Base-by-base conservation (phyloP, 2,113 vertebrate species). In the Mola mola region DNA sequence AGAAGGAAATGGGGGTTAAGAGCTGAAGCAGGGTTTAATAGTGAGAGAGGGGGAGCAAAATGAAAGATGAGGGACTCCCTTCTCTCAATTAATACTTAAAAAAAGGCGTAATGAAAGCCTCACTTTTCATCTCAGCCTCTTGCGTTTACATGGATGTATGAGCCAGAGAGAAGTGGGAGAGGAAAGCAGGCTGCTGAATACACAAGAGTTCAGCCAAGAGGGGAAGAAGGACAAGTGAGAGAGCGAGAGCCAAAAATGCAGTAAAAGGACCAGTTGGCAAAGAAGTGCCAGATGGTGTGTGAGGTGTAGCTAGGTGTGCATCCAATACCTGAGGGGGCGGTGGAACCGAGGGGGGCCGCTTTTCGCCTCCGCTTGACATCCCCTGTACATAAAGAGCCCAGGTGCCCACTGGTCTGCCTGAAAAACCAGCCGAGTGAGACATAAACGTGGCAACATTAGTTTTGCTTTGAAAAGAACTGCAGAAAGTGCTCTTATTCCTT, bases 301-400 rank as follows among this genome's bases (percentile, higher is more conserved):
- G 60, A 46, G 72, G 65, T 55, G 37, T 26, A 51, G 70, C 68
- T 46, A 78, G 65, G 77, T 81, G 67, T 64, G 65, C 28, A 19
- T 81, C 67, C 70, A 72, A 90, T 95, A 99, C 96, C 97, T 93
- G 95, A 40, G 42, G 92, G 69, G 0, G 85, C 87, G 9, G 92
- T 90, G 79, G 94, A 94, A 59, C 94, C 93, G 56, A 96, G 89
- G 68, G 97, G 97, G 49, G 96, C 94, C 37, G 96, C 97, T 89
- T 98, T 98, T 72, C 97, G 93, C 87, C 97, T 94, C 81, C 97
- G 93, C 91, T 99, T 99, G 92, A 99, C 92, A 64, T 99, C 97
- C 63, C 97, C 97, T 17, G 93, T 98, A 82, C 96, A 98, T 58
- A 98, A 77, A 31, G 97, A 99, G 86, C 96, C 97, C 72, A 99